phyloP scores from a whole-genome alignment of 2,888 invertebrate species.

The Achlya flavicornis region DNA sequence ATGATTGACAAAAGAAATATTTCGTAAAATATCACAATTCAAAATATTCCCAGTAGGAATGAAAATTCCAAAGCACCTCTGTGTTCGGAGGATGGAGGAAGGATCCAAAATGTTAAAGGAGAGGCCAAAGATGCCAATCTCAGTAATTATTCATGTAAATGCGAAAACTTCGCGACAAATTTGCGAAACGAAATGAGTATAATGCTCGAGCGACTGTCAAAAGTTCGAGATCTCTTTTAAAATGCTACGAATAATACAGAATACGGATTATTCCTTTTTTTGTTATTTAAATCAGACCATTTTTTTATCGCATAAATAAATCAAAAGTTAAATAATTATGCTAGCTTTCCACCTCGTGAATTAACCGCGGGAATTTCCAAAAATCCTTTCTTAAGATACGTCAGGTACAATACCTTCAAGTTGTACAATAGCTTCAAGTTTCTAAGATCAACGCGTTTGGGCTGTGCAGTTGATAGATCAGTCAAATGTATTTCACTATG shows the following conservation, averaged over 20 bases:
- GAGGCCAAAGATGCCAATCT: conserved; percentile 35
- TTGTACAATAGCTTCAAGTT: too few relatives aligned
- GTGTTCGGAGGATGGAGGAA: conserved; percentile 5
- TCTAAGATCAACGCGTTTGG: too few relatives aligned
- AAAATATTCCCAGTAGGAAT: conserved; percentile 14
- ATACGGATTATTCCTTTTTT: conserved; percentile 1
- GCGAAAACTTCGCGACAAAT: conserved; percentile 45
- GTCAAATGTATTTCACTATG: too few relatives aligned
- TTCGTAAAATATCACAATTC: conserved; percentile 10
- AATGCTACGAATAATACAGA: conserved; percentile 13
- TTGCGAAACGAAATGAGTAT: conserved; percentile 28
- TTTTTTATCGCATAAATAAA: not conserved
- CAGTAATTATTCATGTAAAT: conserved; percentile 51
- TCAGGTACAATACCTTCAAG: too few relatives aligned
- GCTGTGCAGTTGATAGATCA: too few relatives aligned
- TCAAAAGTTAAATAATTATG: too few relatives aligned
- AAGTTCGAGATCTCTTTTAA: conserved; percentile 21
- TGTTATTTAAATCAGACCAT: not conserved
- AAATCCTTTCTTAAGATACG: too few relatives aligned
- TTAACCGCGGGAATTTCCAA: too few relatives aligned
- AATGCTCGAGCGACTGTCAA: conserved; percentile 21
- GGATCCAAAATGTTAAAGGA: conserved; percentile 16
- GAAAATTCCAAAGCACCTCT: conserved; percentile 19
- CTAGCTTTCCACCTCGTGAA: too few relatives aligned
- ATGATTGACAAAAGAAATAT: not conserved